phyloP scores from a whole-genome alignment of 1,140 invertebrate genomes.

The Drosophila rufa region DNA sequence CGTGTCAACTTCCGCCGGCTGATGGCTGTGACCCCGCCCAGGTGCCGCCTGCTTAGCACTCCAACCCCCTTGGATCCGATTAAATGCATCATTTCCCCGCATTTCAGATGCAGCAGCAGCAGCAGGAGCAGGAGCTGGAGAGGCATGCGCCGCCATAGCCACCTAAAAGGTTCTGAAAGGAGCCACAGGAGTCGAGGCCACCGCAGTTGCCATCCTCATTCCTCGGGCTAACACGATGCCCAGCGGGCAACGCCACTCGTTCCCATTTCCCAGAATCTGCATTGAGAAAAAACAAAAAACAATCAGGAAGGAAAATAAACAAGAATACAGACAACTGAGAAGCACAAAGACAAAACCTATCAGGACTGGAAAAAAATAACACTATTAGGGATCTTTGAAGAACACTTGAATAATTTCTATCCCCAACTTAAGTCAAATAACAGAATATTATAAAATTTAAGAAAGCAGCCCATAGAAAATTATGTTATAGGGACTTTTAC shows the following conservation, averaged over 20 bases:
- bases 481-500: too few relatives aligned
- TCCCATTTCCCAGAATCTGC: slow-evolving; percentile 22
- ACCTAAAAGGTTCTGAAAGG: slow-evolving; percentile 36
- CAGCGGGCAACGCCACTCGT: slow-evolving; percentile 38
- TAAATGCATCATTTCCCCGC: slow-evolving; percentile 76
- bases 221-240: slow-evolving; percentile 47
- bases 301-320: not conserved
- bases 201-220: slow-evolving; percentile 41
- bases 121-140: slow-evolving; percentile 8
- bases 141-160: not conserved
- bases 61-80: slow-evolving; percentile 56
- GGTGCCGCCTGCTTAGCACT: slow-evolving; percentile 21
- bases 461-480: too few relatives aligned
- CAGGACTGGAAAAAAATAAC: not conserved
- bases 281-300: slow-evolving; percentile 18
- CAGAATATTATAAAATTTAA: too few relatives aligned
- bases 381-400: not conserved
- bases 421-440: too few relatives aligned
- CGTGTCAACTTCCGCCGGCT: slow-evolving; percentile 51
- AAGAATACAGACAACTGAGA: not conserved
- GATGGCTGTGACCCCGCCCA: slow-evolving; percentile 19
- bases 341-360: not conserved
- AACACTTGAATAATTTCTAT: not conserved
- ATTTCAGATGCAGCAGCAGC: slow-evolving; percentile 62
- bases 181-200: slow-evolving; percentile 49